These are phyloP conservation scores for Perca schrenkii DNA, from an alignment of 2,113 vertebrate species.

Conservation along the genomic window DNA sequence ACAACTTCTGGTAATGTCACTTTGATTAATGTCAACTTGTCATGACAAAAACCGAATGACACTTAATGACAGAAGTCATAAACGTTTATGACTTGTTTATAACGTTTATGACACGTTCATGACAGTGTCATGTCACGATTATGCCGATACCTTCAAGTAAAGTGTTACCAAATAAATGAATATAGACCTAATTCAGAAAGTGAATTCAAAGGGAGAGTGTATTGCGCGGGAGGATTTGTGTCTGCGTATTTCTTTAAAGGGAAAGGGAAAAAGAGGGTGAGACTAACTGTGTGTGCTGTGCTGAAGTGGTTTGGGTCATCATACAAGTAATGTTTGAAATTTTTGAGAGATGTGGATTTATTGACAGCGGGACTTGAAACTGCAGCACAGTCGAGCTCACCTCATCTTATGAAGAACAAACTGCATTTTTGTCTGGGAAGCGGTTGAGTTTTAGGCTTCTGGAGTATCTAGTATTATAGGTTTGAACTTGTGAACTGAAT, in stretches of 20 bases:
- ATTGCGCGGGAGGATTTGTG: constrained; percentile 8
- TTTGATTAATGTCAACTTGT: no score
- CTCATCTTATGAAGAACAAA: constrained; percentile 24
- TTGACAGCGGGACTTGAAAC: constrained; percentile 7
- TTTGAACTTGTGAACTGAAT: constrained; percentile 5
- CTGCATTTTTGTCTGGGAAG: constrained; percentile 13
- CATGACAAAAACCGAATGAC: no score
- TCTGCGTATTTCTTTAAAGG: constrained; percentile 53
- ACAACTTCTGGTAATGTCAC: no score
- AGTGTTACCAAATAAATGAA: constrained; percentile 1
- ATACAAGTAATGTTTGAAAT: constrained; percentile 17
- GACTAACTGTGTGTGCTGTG: constrained; percentile 6
- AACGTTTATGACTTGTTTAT: no score
- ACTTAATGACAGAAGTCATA: no score
- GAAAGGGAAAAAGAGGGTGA: constrained; percentile 33
- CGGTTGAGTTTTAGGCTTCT: neutral
- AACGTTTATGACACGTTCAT: no score
- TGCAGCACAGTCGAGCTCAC: neutral
- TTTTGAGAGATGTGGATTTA: constrained; percentile 7
- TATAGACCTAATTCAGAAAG: constrained; percentile 11
- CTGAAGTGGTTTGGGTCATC: constrained; percentile 27
- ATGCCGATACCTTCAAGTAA: no score
- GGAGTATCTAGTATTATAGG: neutral
- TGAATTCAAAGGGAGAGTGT: constrained; percentile 46
- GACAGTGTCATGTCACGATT: no score